Percentiles rank a stretch among this genome's conserved stretches.
Evolutionary conservation across 1,140 invertebrate genomes (phyloP).

Genomic region (Anthonomus grandis): DNA sequence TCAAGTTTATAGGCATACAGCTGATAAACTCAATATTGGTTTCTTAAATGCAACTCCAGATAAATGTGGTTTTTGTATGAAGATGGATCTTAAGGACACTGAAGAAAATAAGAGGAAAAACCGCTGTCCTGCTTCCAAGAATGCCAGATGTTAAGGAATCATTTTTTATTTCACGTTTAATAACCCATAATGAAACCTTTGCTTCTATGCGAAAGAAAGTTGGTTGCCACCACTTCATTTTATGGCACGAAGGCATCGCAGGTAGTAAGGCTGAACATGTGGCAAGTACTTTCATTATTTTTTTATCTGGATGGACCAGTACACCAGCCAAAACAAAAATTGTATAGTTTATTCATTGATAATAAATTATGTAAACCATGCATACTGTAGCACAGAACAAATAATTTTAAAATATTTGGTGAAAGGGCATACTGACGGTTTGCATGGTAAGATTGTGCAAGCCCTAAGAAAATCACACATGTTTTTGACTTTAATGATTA

Average conservation of each 20-base stretch:
- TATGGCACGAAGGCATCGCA: background rate
- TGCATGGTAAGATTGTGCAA: constrained; percentile 7
- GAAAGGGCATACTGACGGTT: constrained; percentile 1
- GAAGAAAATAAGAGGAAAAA: background rate
- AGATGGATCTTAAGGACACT: background rate
- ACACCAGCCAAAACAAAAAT: background rate
- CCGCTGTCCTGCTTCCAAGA: background rate
- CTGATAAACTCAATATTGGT: background rate
- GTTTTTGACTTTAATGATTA: background rate
- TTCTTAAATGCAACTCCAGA: background rate
- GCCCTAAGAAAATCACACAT: background rate
- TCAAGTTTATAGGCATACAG: background rate
- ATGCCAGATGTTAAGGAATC: background rate
- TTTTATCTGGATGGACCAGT: background rate
- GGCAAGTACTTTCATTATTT: background rate
- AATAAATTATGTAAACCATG: background rate
- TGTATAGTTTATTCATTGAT: background rate
- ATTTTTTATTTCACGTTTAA: background rate
- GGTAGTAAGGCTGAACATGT: background rate
- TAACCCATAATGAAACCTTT: background rate
- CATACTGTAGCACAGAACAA: background rate
- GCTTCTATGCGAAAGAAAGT: background rate
- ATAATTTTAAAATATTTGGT: constrained; percentile 6
- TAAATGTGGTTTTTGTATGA: background rate
- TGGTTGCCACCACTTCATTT: background rate